A percentile compares a stretch with the other conserved stretches of the same genome.
Evolutionary conservation across 2,113 vertebrate genomes (phyloP).

Genomic region (Takifugu bimaculatus): DNA sequence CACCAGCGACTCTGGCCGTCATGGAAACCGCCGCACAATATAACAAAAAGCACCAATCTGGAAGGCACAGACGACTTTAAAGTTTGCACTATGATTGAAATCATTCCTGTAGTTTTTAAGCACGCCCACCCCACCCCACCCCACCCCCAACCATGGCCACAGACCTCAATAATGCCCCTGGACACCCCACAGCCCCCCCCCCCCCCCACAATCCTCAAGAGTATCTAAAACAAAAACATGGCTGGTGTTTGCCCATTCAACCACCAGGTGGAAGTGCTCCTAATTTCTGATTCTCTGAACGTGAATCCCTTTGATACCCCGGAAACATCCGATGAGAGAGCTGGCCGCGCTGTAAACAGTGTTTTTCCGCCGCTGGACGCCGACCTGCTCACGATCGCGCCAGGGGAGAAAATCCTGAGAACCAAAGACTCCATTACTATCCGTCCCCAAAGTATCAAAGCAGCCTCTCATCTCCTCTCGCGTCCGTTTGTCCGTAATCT

Average conservation of each 20-base stretch:
- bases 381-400: slow-evolving; percentile 33
- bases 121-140: slow-evolving; percentile 2
- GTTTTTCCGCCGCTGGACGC: slow-evolving; percentile 33
- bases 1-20: no score
- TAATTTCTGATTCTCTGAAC: not conserved
- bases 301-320: slow-evolving; percentile 58
- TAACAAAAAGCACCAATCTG: slow-evolving; percentile 8
- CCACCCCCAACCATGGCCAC: slow-evolving; percentile 12
- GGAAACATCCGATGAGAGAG: slow-evolving; percentile 30
- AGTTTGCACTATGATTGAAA: slow-evolving; percentile 35
- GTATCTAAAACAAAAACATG: slow-evolving; percentile 6
- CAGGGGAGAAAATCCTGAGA: slow-evolving; percentile 46
- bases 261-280: slow-evolving; percentile 44
- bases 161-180: slow-evolving; percentile 21
- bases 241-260: slow-evolving; percentile 32
- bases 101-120: not conserved
- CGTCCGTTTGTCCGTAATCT: slow-evolving; percentile 14
- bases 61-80: slow-evolving; percentile 55
- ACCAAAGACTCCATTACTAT: slow-evolving; percentile 15
- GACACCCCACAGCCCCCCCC: not conserved
- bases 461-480: slow-evolving; percentile 30
- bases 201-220: not conserved
- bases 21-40: slow-evolving; percentile 11
- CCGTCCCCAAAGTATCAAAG: slow-evolving; percentile 8
- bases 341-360: slow-evolving; percentile 52